phyloP scores from a whole-genome alignment of 2,113 vertebrate genomes.

The Etheostoma cragini region DNA sequence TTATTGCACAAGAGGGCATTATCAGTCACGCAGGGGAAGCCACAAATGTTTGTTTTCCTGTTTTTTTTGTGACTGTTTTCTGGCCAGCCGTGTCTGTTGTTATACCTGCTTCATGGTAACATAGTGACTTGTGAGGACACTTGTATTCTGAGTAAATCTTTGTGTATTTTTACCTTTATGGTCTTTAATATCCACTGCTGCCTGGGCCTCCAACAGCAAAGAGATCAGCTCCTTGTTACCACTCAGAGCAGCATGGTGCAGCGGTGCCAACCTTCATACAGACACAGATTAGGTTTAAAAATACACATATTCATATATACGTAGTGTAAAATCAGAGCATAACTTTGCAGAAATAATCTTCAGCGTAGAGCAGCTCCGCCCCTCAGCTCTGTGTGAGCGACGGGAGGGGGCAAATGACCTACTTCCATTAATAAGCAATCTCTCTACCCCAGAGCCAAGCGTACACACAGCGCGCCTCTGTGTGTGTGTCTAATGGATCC shows the following conservation, averaged over 20 bases:
- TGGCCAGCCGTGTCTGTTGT: conserved; percentile 1
- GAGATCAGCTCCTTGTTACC: conserved; percentile 96
- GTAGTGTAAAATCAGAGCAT: conserved; percentile 57
- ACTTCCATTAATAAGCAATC: conserved; percentile 85
- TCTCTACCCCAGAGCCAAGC: conserved; percentile 72
- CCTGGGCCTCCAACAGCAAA: conserved; percentile 95
- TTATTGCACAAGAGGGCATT: conserved; percentile 46
- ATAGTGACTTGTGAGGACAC: not conserved
- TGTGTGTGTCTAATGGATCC: conserved; percentile 74
- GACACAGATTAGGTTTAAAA: conserved; percentile 65
- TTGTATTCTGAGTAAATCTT: not conserved
- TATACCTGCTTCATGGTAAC: not conserved
- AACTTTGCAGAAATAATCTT: conserved; percentile 74
- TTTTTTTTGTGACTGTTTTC: conserved; percentile 7
- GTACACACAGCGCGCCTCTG: conserved; percentile 40
- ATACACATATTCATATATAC: conserved; percentile 59
- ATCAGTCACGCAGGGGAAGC: conserved; percentile 18
- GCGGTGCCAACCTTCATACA: conserved; percentile 90
- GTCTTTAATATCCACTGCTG: conserved; percentile 97
- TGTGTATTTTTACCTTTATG: conserved; percentile 87
- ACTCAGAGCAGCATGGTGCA: conserved; percentile 96
- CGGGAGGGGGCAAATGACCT: conserved; percentile 78
- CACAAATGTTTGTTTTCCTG: conserved; percentile 43
- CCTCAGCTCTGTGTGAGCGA: conserved; percentile 69
- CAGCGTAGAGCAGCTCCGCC: conserved; percentile 68